Conservation (phyloP, 2,797 vertebrate species). For the Typhlichthys subterraneus region DNA sequence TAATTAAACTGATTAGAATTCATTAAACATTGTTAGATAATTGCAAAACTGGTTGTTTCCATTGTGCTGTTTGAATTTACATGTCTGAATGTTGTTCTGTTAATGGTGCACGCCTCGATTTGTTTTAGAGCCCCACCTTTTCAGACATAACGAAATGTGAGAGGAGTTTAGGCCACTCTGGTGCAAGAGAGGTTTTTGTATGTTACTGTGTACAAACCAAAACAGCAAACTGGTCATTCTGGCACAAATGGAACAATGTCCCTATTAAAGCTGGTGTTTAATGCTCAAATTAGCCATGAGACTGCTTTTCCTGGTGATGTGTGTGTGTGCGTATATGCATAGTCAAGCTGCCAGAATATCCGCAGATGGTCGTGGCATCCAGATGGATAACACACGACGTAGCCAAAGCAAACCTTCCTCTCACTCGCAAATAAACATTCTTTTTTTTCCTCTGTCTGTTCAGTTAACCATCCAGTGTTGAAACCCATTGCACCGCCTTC, state of each 20-base stretch:
- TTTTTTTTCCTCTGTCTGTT: slow-evolving; percentile 21
- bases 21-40: slow-evolving; percentile 82
- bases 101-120: no score
- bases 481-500: no score
- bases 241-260: no score
- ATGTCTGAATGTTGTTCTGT: not conserved
- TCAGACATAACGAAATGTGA: no score
- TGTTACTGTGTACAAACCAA: no score
- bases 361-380: slow-evolving; percentile 53
- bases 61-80: slow-evolving; percentile 42
- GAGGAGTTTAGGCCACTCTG: no score
- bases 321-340: slow-evolving; percentile 10
- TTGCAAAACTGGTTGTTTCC: slow-evolving; percentile 45
- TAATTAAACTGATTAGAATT: slow-evolving; percentile 80
- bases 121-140: no score
- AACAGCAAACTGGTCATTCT: no score
- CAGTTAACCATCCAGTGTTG: slow-evolving; percentile 25
- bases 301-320: not conserved
- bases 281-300: no score
- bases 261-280: no score
- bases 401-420: slow-evolving; percentile 52
- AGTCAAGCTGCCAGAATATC: slow-evolving; percentile 18
- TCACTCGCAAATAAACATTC: slow-evolving; percentile 33
- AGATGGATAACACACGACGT: slow-evolving; percentile 41
- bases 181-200: no score